phyloP scores from a whole-genome alignment of 2,797 vertebrate genomes.

The Pteropus rufus region DNA sequence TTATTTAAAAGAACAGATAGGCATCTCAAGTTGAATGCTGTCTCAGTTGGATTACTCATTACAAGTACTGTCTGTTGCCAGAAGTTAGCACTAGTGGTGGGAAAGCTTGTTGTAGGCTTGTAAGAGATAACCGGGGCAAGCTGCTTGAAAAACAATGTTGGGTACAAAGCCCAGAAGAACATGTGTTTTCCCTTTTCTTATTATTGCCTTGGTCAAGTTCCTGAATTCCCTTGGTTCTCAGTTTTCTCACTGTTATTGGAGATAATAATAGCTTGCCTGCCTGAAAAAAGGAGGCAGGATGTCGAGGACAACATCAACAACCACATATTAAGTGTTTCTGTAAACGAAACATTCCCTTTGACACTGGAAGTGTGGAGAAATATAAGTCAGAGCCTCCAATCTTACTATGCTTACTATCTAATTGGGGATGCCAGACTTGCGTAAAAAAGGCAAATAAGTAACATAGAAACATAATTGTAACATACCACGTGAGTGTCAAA shows the following conservation, averaged over 20 bases:
- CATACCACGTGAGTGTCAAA: background rate
- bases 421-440: background rate
- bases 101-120: background rate
- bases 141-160: background rate
- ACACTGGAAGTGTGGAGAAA: background rate
- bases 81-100: background rate
- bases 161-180: slow-evolving; percentile 1
- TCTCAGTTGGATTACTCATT: slow-evolving; percentile 50
- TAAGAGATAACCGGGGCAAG: slow-evolving; percentile 32
- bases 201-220: slow-evolving; percentile 1
- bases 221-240: background rate
- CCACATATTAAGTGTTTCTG: background rate
- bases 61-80: slow-evolving; percentile 28
- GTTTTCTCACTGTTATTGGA: background rate
- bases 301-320: background rate
- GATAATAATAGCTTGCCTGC: background rate
- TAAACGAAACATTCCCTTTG: background rate
- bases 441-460: background rate
- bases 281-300: background rate
- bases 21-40: slow-evolving; percentile 16
- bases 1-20: slow-evolving; percentile 48
- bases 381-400: background rate
- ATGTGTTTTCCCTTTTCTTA: background rate
- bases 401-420: background rate
- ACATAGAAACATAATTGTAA: background rate